These are phyloP conservation scores for Cataglyphis albicans DNA, from an alignment of 2,888 invertebrate genomes.

Conservation along the genomic window DNA sequence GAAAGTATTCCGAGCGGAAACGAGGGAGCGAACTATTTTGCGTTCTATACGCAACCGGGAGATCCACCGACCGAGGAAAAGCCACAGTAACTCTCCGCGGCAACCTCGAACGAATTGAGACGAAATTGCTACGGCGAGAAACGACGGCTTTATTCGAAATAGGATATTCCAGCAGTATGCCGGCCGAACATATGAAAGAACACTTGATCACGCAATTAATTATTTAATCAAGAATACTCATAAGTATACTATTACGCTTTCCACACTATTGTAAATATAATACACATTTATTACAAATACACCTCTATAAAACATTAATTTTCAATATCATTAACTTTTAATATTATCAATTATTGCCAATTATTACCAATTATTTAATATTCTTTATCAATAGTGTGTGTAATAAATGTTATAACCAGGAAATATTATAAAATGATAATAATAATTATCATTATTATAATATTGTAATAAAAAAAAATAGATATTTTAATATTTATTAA, in stretches of 20 bases:
- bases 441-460: not conserved
- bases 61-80: constrained; percentile 68
- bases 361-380: not conserved
- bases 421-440: not conserved
- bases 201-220: constrained; percentile 46
- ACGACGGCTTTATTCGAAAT: constrained; percentile 64
- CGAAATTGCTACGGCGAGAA: constrained; percentile 63
- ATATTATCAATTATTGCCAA: not conserved
- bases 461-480: not conserved
- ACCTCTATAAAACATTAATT: constrained; percentile 1
- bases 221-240: constrained; percentile 15
- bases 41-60: constrained; percentile 69
- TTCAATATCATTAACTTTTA: not conserved
- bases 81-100: constrained; percentile 68
- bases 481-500: not conserved
- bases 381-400: not conserved
- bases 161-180: constrained; percentile 35
- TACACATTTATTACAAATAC: not conserved
- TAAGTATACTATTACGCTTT: not conserved
- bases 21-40: constrained; percentile 68
- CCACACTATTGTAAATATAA: not conserved
- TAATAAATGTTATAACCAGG: not conserved
- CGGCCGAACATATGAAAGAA: constrained; percentile 4
- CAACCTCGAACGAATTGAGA: constrained; percentile 63
- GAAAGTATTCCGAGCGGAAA: constrained; percentile 72